These are phyloP conservation scores for Stichopus chloronotus DNA, from an alignment of 35 echinoderm and acorn worm genomes.

Conservation along the genomic window DNA sequence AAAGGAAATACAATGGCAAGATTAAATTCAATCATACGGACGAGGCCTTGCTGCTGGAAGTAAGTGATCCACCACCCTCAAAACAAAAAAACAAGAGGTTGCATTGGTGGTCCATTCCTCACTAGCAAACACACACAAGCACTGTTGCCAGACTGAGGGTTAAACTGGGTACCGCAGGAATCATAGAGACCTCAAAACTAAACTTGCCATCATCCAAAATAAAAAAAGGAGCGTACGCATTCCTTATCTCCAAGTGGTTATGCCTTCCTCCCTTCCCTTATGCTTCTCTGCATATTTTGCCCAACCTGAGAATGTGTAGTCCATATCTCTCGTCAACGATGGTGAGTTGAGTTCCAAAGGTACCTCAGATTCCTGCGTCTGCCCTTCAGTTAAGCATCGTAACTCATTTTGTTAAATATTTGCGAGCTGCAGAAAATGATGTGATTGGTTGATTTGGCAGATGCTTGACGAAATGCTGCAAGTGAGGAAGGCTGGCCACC, in stretches of 20 bases:
- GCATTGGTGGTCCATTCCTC: not conserved
- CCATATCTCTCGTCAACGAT: no score
- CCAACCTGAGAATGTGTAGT: no score
- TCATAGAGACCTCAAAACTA: no score
- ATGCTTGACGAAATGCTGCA: constrained; percentile 50
- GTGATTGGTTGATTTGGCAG: constrained; percentile 61
- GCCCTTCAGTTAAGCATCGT: no score
- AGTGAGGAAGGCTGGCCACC: constrained; percentile 23
- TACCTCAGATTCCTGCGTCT: no score
- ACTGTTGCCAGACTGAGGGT: not conserved
- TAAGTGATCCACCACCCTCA: constrained; percentile 54
- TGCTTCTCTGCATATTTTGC: no score
- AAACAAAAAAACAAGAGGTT: not conserved
- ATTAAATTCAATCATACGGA: constrained; percentile 87
- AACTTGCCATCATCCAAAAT: no score
- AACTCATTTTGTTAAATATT: not conserved
- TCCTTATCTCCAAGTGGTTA: no score
- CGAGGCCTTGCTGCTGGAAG: constrained; percentile 70
- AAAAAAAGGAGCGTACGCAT: no score
- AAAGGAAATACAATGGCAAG: constrained; percentile 91
- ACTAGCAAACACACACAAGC: not conserved
- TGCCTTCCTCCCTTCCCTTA: no score
- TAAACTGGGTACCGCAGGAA: not conserved
- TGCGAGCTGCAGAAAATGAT: not conserved
- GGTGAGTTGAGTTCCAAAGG: no score